Evolutionary conservation across 64 coral and sea anemone genomes (phyloP), one percentile per base, ranked within the genome.

Genomic region (Pocillopora damicornis): DNA sequence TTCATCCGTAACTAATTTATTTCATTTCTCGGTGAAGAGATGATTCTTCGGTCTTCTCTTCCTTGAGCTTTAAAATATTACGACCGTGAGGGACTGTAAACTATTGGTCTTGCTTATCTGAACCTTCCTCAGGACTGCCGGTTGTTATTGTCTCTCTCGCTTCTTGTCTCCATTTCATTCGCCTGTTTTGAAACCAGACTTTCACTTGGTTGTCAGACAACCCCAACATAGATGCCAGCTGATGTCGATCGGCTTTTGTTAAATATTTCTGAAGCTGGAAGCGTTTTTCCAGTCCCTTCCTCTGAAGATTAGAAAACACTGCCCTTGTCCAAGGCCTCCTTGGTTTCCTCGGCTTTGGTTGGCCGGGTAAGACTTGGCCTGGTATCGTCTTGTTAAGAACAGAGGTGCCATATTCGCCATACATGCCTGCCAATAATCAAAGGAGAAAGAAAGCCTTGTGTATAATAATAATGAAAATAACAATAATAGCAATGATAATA

Each of bases 141-240:
- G 81, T 72, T 11, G 90, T 57, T 79, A 92, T 77, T 58, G 74
- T 87, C 77, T 92, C 90, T 79, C 90, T 67, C 3, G 90, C 90
- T 35, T 92, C 90, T 73, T 92, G 90, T 35, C 90, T 58, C 90
- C 90, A 92, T 92, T 92, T 92, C 90, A 92, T 92, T 63, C 90
- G 25, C 56, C 90, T 77, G 63, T 92, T 92, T 79, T 92, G 90
- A 87, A 92, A 92, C 90, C 90, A 92, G 5, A 92, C 90, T 87
- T 92, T 92, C 1, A 92, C 90, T 61, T 92, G 90, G 77, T 92
- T 92, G 45, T 92, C 90, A 72, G 78, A 83, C 10, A 92, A 86
- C 16, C 90, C 90, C 63, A 92, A 45, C 90, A 92, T 92, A 59
- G 90, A 92, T 0, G 90, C 90, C 11, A 92, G 15, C 65, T 92